A percentile compares a stretch with the other conserved stretches of the same genome.
phyloP scores from a whole-genome alignment of 2,113 vertebrate genomes.

The Helogale parvula region DNA sequence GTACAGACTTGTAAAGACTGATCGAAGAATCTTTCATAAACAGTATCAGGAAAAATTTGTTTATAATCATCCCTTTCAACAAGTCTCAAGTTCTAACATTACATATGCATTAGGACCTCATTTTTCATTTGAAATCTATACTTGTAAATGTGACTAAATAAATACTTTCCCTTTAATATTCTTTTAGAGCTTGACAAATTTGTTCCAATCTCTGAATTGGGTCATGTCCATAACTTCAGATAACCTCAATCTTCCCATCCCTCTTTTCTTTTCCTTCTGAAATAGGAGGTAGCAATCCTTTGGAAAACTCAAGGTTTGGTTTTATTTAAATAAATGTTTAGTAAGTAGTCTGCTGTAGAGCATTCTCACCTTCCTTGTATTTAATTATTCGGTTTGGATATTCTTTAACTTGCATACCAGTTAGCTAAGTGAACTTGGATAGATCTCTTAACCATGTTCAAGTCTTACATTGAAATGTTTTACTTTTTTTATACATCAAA shows the following conservation, averaged over 20 bases:
- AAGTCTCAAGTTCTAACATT: not conserved
- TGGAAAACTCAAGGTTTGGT: not conserved
- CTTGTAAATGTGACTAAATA: not conserved
- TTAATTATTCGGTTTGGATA: not conserved
- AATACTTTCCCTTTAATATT: not conserved
- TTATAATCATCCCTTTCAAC: not conserved
- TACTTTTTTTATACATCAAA: conserved; percentile 26
- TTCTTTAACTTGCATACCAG: not conserved
- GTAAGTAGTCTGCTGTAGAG: not conserved
- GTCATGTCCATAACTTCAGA: not conserved
- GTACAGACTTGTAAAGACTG: not conserved
- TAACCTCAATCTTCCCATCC: not conserved
- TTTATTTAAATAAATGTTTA: not conserved
- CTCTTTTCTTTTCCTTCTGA: not conserved
- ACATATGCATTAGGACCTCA: not conserved
- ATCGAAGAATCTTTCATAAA: not conserved
- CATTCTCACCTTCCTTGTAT: not conserved
- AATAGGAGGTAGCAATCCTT: not conserved
- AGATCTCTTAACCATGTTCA: not conserved
- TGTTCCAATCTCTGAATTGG: not conserved
- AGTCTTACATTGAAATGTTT: not conserved
- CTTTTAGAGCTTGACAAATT: not conserved
- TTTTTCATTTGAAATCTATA: not conserved
- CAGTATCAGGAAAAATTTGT: not conserved
- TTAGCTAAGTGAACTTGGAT: not conserved